A percentile compares a stretch with the other conserved stretches of the same genome.
phyloP scores from a whole-genome alignment of 1,140 invertebrate genomes.

The Nasonia giraulti region DNA sequence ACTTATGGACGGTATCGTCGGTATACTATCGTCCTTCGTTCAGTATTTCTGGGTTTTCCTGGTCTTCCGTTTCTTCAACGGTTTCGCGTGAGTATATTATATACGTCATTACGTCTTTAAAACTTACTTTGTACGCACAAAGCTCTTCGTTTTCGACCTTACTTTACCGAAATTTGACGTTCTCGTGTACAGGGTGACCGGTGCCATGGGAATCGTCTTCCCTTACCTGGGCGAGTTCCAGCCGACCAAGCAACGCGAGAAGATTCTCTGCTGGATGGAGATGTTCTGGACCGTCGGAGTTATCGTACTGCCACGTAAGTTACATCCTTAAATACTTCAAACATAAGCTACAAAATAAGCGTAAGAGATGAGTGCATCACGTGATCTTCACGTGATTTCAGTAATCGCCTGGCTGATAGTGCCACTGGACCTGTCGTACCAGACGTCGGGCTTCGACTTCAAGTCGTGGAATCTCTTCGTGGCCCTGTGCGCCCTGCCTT shows the following conservation, averaged over 20 bases:
- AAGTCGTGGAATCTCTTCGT: constrained; percentile 87
- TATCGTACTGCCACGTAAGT: constrained; percentile 80
- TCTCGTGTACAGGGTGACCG: constrained; percentile 78
- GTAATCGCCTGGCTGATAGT: constrained; percentile 85
- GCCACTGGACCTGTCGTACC: constrained; percentile 77
- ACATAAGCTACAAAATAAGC: not conserved
- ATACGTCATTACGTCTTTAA: not conserved
- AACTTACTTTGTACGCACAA: no score
- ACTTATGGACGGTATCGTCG: constrained; percentile 84
- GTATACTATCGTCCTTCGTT: constrained; percentile 83
- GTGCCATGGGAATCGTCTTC: constrained; percentile 85
- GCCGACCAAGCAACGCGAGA: constrained; percentile 83
- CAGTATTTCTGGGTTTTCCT: constrained; percentile 86
- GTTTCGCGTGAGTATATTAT: constrained; percentile 87
- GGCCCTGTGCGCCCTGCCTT: constrained; percentile 80
- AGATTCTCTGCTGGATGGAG: constrained; percentile 87
- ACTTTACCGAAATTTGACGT: not conserved
- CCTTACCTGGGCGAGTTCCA: constrained; percentile 86
- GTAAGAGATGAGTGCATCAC: no score
- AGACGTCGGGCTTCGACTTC: constrained; percentile 77
- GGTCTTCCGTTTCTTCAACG: constrained; percentile 86
- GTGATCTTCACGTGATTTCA: constrained; percentile 61
- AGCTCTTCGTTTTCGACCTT: not conserved
- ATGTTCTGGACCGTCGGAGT: constrained; percentile 86
- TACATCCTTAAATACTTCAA: not conserved